phyloP scores from a whole-genome alignment of 92 coral and sea anemone genomes.

The Nematostella vectensis region DNA sequence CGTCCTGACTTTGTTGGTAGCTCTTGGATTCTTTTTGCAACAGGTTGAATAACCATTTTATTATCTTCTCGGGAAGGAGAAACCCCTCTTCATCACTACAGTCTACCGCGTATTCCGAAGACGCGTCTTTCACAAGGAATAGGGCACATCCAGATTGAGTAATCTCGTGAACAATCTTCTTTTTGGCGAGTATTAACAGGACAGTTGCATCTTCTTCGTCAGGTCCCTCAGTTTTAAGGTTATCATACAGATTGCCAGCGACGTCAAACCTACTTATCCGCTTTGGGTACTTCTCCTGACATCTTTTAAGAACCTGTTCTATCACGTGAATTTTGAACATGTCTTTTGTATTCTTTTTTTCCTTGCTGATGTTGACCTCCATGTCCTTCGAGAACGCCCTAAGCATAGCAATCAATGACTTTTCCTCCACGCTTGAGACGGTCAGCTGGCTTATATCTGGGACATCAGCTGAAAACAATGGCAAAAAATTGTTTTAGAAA shows the following conservation, averaged over 20 bases:
- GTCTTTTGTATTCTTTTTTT: conserved; percentile 32
- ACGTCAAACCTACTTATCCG: conserved; percentile 39
- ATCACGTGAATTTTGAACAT: conserved; percentile 25
- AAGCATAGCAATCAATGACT: conserved; percentile 5
- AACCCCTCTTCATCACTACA: conserved; percentile 19
- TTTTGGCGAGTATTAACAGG: conserved; percentile 28
- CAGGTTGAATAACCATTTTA: conserved; percentile 40
- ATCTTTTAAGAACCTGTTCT: conserved; percentile 26
- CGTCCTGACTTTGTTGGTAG: not conserved
- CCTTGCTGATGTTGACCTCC: conserved; percentile 26
- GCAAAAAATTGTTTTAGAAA: no score
- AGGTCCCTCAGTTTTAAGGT: conserved; percentile 26
- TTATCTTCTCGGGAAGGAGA: conserved; percentile 37
- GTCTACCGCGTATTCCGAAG: conserved; percentile 15
- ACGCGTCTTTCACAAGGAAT: conserved; percentile 13
- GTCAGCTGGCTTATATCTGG: no score
- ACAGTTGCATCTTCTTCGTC: conserved; percentile 47
- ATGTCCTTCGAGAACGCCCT: conserved; percentile 7
- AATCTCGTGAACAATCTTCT: conserved; percentile 13
- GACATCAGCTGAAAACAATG: no score
- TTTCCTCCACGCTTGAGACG: conserved; percentile 28
- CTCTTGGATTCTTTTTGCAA: conserved; percentile 7
- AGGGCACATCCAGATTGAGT: conserved; percentile 11
- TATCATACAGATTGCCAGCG: conserved; percentile 52
- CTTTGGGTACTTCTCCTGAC: conserved; percentile 20